Base-by-base conservation (phyloP, 1,140 invertebrate genomes). In the Anastrepha ludens region DNA sequence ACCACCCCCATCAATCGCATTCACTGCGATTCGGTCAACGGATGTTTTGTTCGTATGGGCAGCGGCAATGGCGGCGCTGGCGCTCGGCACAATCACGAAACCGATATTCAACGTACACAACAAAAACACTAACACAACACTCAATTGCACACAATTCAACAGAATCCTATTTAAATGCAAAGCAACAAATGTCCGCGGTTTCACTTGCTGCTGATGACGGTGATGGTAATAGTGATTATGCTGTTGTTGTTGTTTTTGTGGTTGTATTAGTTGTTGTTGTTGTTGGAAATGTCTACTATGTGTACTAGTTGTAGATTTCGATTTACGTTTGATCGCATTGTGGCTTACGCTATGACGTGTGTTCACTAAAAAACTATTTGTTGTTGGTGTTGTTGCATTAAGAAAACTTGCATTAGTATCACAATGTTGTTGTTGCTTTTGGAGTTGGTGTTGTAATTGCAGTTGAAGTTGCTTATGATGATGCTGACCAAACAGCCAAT, bases 31-130 rank as follows among this genome's bases (percentile, higher is more conserved):
- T 29, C 86, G 5, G 39, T 41, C 13, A 29, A 17, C 44, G 8
- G 41, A 1, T 41, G 13, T 41, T 7, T 11, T 7, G 20, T 41
- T 81, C 47, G 47, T 2, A 17, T 81, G 41, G n/a, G 20, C 44
- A 13, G 64, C 39, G 17, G 41, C 39, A 39, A 50, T 55, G 85
- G 87, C 86, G 50, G 88, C 86, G 6, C 88, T 90, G 86, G 89
- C 88, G 86, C 87, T 90, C 85, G 88, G 89, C 87, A 58, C 47
- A n/a, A 88, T 87, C 88, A 89, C 91, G 91, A 92, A 91, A 92
- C 92, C 91, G 89, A 92, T 88, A 91, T 93, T 92, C 88, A 90
- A 89, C 89, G 89, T 92, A 91, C 91, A 93, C 91, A 92, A 90
- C 89, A 92, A 91, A 89, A 91, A 81, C 44, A 81, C 74, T 81